Evolutionary conservation across 2,113 vertebrate genomes (phyloP).

Genomic region (Antechinus stuartii): DNA sequence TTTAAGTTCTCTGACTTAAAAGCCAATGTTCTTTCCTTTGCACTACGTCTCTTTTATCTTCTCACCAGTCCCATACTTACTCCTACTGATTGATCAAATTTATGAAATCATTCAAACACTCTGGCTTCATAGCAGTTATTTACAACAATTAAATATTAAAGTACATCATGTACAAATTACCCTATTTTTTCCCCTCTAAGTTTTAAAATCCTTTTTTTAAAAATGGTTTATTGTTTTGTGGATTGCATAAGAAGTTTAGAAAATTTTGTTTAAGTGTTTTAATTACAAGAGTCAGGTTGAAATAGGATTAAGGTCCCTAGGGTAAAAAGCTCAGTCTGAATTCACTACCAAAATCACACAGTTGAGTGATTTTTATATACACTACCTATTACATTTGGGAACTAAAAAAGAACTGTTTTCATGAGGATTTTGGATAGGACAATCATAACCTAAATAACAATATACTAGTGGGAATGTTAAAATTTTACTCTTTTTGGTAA

Average conservation of each 20-base stretch:
- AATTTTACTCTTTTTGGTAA: neutral
- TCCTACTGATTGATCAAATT: neutral
- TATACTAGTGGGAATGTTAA: neutral
- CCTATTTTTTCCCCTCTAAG: neutral
- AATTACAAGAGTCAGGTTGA: neutral
- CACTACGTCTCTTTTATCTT: neutral
- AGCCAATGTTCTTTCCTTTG: neutral
- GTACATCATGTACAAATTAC: neutral
- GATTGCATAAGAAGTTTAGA: neutral
- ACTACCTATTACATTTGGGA: neutral
- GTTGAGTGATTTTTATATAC: neutral
- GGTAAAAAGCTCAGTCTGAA: neutral
- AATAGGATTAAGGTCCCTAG: neutral
- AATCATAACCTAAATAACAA: neutral
- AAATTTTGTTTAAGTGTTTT: neutral
- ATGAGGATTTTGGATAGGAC: neutral
- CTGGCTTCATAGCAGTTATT: neutral
- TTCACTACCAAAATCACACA: neutral
- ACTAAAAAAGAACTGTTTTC: neutral
- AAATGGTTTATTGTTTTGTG: neutral
- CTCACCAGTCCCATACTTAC: neutral
- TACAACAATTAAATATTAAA: neutral
- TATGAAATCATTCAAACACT: neutral
- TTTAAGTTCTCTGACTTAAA: neutral
- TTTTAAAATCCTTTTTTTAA: neutral